phyloP scores from a whole-genome alignment of 2,797 vertebrate genomes.

The Notoglanidium macrostoma region DNA sequence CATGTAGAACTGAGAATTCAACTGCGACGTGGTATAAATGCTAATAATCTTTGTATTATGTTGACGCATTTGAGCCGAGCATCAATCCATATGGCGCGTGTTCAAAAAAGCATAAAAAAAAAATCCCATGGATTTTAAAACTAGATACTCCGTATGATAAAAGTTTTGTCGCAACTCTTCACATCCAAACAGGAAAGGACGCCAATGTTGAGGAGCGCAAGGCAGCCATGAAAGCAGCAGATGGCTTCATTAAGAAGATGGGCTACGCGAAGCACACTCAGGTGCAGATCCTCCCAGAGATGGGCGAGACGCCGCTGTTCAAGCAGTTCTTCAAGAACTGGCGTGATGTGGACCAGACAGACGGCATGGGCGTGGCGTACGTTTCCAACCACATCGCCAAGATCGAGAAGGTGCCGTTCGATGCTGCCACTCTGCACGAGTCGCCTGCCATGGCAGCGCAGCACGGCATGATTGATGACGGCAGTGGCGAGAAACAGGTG shows the following conservation, averaged over 20 bases:
- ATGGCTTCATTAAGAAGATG: conserved; percentile 97
- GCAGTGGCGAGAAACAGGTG: conserved; percentile 90
- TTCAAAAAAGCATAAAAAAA: neutral
- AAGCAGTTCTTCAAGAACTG: conserved; percentile 99
- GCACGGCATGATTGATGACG: conserved; percentile 94
- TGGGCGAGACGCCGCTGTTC: conserved; percentile 94
- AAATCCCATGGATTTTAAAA: neutral
- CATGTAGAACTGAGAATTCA: neutral
- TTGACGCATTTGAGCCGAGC: neutral
- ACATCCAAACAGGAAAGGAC: conserved; percentile 78
- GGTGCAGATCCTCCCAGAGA: conserved; percentile 92
- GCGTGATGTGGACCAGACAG: conserved; percentile 89
- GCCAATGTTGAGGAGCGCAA: conserved; percentile 93
- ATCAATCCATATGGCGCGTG: neutral
- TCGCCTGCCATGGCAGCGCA: conserved; percentile 93
- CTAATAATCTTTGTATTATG: neutral
- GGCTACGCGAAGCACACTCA: conserved; percentile 91
- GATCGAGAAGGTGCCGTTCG: conserved; percentile 89
- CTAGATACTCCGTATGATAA: neutral
- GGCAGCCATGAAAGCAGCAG: conserved; percentile 87
- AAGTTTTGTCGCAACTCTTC: neutral
- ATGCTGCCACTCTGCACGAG: conserved; percentile 85
- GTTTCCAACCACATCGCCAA: conserved; percentile 91
- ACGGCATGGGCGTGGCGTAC: conserved; percentile 86
- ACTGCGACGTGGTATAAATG: neutral